Evolutionary conservation across 2,888 invertebrate species (phyloP).

Genomic region (Yponomeuta sedellus): DNA sequence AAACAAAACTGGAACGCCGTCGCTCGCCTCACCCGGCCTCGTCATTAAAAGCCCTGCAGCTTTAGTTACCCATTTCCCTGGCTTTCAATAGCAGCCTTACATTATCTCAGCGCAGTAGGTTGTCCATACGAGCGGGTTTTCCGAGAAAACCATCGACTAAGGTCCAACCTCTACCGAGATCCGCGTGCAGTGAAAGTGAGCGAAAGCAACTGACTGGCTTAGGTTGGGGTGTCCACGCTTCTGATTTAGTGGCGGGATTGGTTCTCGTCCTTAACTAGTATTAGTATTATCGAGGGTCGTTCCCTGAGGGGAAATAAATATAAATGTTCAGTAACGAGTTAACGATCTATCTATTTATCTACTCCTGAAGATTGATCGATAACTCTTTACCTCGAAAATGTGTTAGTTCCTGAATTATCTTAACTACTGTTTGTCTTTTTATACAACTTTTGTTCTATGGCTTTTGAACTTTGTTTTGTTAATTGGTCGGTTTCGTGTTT

Average conservation of each 20-base stretch:
- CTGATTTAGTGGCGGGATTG: not conserved
- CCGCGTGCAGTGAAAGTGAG: constrained; percentile 9
- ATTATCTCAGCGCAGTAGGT: constrained; percentile 1
- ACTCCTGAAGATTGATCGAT: too few species aligned
- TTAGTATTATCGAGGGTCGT: too few species aligned
- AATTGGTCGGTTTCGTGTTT: too few species aligned
- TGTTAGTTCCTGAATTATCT: too few species aligned
- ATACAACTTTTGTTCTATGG: too few species aligned
- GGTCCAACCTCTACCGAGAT: not conserved
- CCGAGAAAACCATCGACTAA: constrained; percentile 9
- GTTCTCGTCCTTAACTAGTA: not conserved
- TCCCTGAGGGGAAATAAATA: too few species aligned
- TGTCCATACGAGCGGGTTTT: not conserved
- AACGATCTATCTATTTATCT: too few species aligned
- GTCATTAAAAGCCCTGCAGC: not conserved
- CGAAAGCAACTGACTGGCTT: constrained; percentile 7
- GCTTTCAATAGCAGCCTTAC: not conserved
- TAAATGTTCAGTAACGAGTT: too few species aligned
- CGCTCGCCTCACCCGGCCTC: not conserved
- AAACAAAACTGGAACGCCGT: too few species aligned
- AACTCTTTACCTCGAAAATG: too few species aligned
- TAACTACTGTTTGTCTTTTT: too few species aligned
- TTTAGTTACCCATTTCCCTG: not conserved
- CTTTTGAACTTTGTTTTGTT: too few species aligned
- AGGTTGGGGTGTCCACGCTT: constrained; percentile 2